A percentile compares a stretch with the other conserved stretches of the same genome.
Conservation (phyloP, 2,113 vertebrate genomes). For the Heterocephalus glaber region DNA sequence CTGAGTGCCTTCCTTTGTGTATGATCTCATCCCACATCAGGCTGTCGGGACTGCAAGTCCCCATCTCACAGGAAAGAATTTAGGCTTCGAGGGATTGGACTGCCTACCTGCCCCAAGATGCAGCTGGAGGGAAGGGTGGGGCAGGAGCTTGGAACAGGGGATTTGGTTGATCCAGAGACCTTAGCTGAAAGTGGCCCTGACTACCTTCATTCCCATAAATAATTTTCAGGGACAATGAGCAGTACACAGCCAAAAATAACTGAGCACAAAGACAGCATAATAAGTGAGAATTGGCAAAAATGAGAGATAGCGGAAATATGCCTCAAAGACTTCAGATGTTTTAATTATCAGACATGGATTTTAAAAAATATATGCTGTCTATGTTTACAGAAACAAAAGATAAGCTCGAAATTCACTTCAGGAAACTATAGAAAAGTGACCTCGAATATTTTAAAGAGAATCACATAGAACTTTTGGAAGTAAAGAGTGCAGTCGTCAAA, state of each 20-base stretch:
- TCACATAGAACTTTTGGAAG: not conserved
- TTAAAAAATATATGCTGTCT: not conserved
- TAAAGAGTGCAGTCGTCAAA: not conserved
- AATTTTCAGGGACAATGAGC: not conserved
- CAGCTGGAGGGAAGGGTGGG: not conserved
- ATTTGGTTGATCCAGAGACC: not conserved
- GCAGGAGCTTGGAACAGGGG: not conserved
- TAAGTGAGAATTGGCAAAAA: not conserved
- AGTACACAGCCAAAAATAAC: not conserved
- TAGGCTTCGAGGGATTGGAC: not conserved
- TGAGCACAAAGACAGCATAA: not conserved
- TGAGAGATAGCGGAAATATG: not conserved
- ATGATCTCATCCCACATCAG: not conserved
- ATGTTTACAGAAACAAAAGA: not conserved
- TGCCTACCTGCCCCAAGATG: not conserved
- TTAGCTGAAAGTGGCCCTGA: not conserved
- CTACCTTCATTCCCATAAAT: not conserved
- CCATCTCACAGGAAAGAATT: not conserved
- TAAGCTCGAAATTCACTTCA: not conserved
- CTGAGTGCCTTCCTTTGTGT: not conserved
- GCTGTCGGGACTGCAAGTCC: not conserved
- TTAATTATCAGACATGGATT: not conserved
- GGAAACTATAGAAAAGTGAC: constrained; percentile 5
- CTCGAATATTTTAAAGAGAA: not conserved
- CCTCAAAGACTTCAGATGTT: not conserved